These are phyloP conservation scores for Tangara arthus DNA, from an alignment of 2,797 vertebrate species.

Conservation along the genomic window DNA sequence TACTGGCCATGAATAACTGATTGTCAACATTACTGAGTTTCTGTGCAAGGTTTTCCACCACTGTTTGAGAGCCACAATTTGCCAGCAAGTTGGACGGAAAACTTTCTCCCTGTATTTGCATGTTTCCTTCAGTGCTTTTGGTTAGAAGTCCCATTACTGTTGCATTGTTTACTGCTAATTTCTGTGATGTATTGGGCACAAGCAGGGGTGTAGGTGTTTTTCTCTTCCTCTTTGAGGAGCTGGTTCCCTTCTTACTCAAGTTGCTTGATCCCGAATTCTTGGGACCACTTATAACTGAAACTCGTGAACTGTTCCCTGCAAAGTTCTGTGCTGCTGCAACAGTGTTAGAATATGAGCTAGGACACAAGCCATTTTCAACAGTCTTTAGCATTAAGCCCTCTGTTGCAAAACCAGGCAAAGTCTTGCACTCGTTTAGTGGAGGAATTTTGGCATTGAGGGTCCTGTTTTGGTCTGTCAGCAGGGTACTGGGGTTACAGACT, in stretches of 20 bases:
- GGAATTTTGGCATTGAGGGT: slow-evolving; percentile 68
- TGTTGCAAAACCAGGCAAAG: slow-evolving; percentile 62
- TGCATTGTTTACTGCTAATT: slow-evolving; percentile 72
- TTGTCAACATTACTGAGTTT: slow-evolving; percentile 76
- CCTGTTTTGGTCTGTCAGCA: slow-evolving; percentile 72
- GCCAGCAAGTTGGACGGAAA: slow-evolving; percentile 70
- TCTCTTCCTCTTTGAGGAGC: slow-evolving; percentile 80
- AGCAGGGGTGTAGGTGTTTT: slow-evolving; percentile 70
- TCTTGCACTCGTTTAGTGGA: slow-evolving; percentile 61
- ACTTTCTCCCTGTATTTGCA: slow-evolving; percentile 56
- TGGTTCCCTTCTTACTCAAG: slow-evolving; percentile 77
- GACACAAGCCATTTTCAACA: slow-evolving; percentile 72
- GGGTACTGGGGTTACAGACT: slow-evolving; percentile 56
- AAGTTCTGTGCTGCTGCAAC: slow-evolving; percentile 76
- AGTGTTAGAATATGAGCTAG: slow-evolving; percentile 72
- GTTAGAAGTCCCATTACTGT: slow-evolving; percentile 66
- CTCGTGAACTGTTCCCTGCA: slow-evolving; percentile 68
- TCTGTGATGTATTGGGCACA: slow-evolving; percentile 55
- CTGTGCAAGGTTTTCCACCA: slow-evolving; percentile 74
- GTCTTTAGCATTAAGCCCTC: slow-evolving; percentile 76
- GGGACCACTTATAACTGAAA: slow-evolving; percentile 76
- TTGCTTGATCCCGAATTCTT: slow-evolving; percentile 69
- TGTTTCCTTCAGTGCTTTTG: slow-evolving; percentile 64
- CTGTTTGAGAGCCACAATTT: slow-evolving; percentile 67
- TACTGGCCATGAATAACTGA: slow-evolving; percentile 73